Conservation (phyloP, 2,797 vertebrate species). For the Moxostoma hubbsi region DNA sequence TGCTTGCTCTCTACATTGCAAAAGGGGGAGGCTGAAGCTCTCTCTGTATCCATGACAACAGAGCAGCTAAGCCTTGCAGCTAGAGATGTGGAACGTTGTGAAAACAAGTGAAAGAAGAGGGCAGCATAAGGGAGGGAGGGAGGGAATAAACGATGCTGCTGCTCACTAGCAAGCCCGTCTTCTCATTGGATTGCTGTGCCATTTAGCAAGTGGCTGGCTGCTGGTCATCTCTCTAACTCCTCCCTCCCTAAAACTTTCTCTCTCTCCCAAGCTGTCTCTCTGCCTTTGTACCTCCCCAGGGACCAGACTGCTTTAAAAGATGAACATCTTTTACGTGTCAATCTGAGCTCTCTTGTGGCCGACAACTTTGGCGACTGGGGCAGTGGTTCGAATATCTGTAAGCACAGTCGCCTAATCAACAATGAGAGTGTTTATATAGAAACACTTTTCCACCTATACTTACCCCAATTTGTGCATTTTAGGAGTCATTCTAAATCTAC, state of each 20-base stretch:
- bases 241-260: conserved; percentile 32
- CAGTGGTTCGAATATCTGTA: too few relatives aligned
- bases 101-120: conserved; percentile 39
- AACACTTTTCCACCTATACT: not conserved
- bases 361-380: too few relatives aligned
- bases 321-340: conserved; percentile 69
- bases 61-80: conserved; percentile 15
- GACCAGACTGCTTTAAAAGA: conserved; percentile 74
- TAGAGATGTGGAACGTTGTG: conserved; percentile 29
- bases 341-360: conserved; percentile 47
- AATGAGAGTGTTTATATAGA: not conserved
- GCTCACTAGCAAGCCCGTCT: conserved; percentile 47
- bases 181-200: conserved; percentile 47
- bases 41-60: conserved; percentile 57
- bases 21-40: conserved; percentile 44
- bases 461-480: conserved; percentile 1
- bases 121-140: conserved; percentile 16
- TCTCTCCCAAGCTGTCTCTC: conserved; percentile 56
- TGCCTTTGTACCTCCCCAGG: conserved; percentile 20
- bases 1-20: conserved; percentile 40
- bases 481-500: not conserved
- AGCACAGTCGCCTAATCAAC: too few relatives aligned
- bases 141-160: conserved; percentile 53
- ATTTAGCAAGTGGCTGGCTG: conserved; percentile 38
- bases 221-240: conserved; percentile 42